Conservation (phyloP, 2,797 vertebrate species). For the Taeniopygia guttata region DNA sequence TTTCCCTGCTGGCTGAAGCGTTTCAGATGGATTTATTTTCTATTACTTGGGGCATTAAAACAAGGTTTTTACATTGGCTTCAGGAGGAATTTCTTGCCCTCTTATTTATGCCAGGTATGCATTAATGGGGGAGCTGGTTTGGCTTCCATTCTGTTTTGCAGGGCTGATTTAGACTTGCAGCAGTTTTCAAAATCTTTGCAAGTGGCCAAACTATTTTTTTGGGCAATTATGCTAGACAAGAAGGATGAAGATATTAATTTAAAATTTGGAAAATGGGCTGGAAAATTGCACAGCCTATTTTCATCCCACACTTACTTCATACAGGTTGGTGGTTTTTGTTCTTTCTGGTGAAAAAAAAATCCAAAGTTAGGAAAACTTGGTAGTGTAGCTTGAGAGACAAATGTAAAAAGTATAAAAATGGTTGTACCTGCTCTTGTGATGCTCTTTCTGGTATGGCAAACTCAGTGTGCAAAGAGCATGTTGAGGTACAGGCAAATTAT, state of each 20-base stretch:
- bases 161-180: background rate
- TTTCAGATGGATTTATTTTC: constrained; percentile 25
- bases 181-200: background rate
- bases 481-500: background rate
- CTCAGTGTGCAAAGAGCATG: background rate
- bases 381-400: background rate
- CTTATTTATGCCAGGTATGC: background rate
- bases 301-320: background rate
- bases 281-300: background rate
- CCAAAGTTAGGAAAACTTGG: background rate
- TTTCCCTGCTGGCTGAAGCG: background rate
- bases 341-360: background rate
- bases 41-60: background rate
- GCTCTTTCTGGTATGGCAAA: background rate
- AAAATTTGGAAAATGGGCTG: background rate
- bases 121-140: background rate
- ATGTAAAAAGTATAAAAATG: background rate
- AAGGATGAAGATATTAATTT: background rate
- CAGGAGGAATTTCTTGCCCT: background rate
- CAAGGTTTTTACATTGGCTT: background rate
- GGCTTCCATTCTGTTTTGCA: background rate
- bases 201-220: background rate
- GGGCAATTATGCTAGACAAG: background rate
- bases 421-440: background rate
- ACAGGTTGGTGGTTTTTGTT: background rate